Evolutionary conservation across 2,888 invertebrate species (phyloP).

Genomic region (Entomobrya proxima): DNA sequence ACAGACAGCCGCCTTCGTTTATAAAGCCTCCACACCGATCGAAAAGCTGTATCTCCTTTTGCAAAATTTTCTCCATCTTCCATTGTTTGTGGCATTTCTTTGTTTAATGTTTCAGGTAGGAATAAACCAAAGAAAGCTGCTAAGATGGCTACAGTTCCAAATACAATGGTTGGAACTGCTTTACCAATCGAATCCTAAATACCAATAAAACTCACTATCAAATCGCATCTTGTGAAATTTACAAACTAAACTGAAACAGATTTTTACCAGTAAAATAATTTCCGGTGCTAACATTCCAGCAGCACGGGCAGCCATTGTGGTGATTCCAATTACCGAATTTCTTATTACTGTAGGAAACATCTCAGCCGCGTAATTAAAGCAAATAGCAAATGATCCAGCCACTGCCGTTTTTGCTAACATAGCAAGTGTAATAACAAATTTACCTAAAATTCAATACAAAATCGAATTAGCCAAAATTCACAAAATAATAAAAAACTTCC

Average conservation of each 20-base stretch:
- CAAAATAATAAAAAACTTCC: no score
- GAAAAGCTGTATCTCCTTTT: slow-evolving; percentile 78
- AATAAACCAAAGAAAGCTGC: slow-evolving; percentile 87
- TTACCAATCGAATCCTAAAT: slow-evolving; percentile 85
- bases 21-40: slow-evolving; percentile 46
- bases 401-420: slow-evolving; percentile 74
- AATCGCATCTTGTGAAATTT: no score
- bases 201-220: slow-evolving; percentile 5
- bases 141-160: slow-evolving; percentile 85
- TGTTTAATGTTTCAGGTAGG: slow-evolving; percentile 62
- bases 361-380: slow-evolving; percentile 92
- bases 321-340: slow-evolving; percentile 89
- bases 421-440: slow-evolving; percentile 21
- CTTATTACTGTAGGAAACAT: slow-evolving; percentile 87
- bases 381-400: slow-evolving; percentile 89
- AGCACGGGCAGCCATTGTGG: slow-evolving; percentile 87
- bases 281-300: slow-evolving; percentile 74
- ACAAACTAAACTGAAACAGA: no score
- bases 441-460: no score
- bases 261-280: slow-evolving; percentile 61
- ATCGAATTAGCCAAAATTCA: no score
- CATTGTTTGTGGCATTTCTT: slow-evolving; percentile 52
- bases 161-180: slow-evolving; percentile 86
- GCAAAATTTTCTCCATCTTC: slow-evolving; percentile 79
- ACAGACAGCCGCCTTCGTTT: slow-evolving; percentile 30